Percentiles rank a stretch among this genome's conserved stretches.
These are phyloP conservation scores for Eugnorisma glareosa DNA, from an alignment of 2,888 invertebrate genomes.

Conservation along the genomic window DNA sequence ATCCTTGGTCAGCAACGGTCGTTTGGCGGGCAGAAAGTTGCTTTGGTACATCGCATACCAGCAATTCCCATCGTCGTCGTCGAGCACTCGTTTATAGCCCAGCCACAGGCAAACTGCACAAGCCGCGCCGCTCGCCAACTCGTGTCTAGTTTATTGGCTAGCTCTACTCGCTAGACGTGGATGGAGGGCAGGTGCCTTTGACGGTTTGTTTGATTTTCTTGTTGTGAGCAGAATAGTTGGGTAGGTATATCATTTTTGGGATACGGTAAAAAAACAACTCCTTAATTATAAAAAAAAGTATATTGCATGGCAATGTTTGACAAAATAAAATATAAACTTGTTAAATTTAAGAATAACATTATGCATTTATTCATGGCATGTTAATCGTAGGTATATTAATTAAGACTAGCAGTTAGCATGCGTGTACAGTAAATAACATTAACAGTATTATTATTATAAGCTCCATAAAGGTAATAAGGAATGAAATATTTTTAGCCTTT, in stretches of 20 bases:
- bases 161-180: not conserved
- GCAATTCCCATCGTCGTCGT: not conserved
- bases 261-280: slow-evolving; percentile 56
- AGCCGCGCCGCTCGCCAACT: not conserved
- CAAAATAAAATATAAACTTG: slow-evolving; percentile 73
- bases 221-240: not conserved
- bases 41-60: too few relatives aligned
- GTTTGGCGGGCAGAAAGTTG: too few relatives aligned
- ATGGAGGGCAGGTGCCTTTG: not conserved
- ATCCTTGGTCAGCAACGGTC: not conserved
- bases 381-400: slow-evolving; percentile 73
- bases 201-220: not conserved
- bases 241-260: not conserved
- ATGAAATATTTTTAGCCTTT: slow-evolving; percentile 69
- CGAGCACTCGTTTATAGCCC: not conserved
- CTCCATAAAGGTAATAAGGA: slow-evolving; percentile 74
- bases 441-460: slow-evolving; percentile 71
- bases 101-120: not conserved
- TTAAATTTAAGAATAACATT: slow-evolving; percentile 69
- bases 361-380: slow-evolving; percentile 77
- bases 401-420: slow-evolving; percentile 84
- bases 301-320: slow-evolving; percentile 88
- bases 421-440: slow-evolving; percentile 71
- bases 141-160: not conserved
- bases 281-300: slow-evolving; percentile 76